Conservation (phyloP, 2,888 invertebrate genomes). For the Pasiphila rectangulata region DNA sequence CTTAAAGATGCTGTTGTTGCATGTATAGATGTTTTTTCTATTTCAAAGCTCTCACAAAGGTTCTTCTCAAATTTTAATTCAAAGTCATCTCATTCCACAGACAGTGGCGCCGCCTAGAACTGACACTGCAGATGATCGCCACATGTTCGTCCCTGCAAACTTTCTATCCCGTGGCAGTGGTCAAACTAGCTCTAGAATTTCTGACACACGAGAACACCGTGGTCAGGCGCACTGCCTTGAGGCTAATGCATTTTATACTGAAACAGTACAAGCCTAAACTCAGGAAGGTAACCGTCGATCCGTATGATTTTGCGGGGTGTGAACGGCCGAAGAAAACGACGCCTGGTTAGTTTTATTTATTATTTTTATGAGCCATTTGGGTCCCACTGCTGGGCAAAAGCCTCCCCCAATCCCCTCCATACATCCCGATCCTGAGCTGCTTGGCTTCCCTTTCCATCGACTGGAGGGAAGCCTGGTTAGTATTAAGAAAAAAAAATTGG, state of each 20-base stretch:
- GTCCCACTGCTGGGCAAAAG: no score
- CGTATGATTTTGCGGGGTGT: constrained; percentile 63
- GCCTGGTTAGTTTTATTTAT: constrained; percentile 61
- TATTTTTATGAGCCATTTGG: neutral
- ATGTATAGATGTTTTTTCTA: no score
- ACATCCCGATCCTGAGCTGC: no score
- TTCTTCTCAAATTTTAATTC: neutral
- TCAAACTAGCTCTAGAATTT: constrained; percentile 83
- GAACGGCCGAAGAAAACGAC: constrained; percentile 46
- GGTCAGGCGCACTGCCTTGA: constrained; percentile 87
- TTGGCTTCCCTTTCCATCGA: no score
- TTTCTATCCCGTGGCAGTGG: constrained; percentile 82
- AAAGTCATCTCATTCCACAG: constrained; percentile 55
- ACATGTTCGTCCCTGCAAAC: constrained; percentile 87
- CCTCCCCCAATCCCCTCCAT: no score
- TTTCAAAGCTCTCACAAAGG: no score
- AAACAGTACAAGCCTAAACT: constrained; percentile 87
- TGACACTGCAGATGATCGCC: constrained; percentile 87
- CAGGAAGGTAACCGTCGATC: constrained; percentile 81
- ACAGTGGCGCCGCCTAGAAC: constrained; percentile 90
- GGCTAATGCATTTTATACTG: constrained; percentile 82
- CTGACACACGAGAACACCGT: constrained; percentile 89
- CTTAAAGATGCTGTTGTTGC: no score
- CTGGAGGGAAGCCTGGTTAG: no score
- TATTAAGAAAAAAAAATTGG: no score